Evolutionary conservation across 2,113 vertebrate species (phyloP).

Genomic region (Cottus gobio): DNA sequence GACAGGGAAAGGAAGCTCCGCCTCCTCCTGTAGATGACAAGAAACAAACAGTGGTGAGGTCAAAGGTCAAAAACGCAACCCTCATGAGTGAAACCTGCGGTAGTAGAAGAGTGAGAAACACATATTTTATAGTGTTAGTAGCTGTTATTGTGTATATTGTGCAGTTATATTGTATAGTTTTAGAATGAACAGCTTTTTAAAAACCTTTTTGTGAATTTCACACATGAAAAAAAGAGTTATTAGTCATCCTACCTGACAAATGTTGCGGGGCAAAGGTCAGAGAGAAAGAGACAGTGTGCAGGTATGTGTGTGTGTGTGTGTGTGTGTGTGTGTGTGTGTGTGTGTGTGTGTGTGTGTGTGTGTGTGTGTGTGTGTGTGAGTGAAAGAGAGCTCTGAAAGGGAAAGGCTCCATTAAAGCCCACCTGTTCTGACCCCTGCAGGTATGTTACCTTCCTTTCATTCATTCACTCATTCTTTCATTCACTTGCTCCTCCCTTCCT

Average conservation of each 20-base stretch:
- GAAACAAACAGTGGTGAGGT: slow-evolving; percentile 25
- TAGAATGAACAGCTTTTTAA: not conserved
- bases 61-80: slow-evolving; percentile 49
- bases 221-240: not conserved
- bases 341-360: slow-evolving; percentile 44
- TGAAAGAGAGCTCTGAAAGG: slow-evolving; percentile 68
- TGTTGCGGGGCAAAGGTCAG: slow-evolving; percentile 39
- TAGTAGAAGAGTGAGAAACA: not conserved
- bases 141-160: not conserved
- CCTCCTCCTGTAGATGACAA: slow-evolving; percentile 15
- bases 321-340: slow-evolving; percentile 27
- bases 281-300: slow-evolving; percentile 33
- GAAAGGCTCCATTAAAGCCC: slow-evolving; percentile 81
- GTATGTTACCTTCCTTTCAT: slow-evolving; percentile 77
- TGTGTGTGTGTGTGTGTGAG: slow-evolving; percentile 33
- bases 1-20: slow-evolving; percentile 4
- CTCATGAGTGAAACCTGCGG: not conserved
- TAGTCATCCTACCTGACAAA: not conserved
- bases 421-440: slow-evolving; percentile 80
- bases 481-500: slow-evolving; percentile 55
- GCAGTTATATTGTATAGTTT: not conserved
- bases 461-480: slow-evolving; percentile 72
- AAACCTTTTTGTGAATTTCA: not conserved
- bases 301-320: slow-evolving; percentile 30
- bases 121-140: not conserved